Evolutionary conservation across 2,888 invertebrate genomes (phyloP).

Genomic region (Spodoptera exigua): DNA sequence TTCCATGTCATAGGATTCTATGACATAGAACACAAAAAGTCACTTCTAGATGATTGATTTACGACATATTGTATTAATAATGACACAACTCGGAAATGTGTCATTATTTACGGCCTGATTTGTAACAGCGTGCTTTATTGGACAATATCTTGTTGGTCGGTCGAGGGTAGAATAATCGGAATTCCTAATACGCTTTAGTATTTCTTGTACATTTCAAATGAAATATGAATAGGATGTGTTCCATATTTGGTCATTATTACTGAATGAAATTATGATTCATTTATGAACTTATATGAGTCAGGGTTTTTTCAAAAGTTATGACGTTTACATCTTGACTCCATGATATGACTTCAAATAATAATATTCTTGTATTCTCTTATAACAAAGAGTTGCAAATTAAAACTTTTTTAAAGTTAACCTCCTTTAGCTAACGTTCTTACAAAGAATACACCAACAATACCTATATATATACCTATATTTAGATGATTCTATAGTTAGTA

Average conservation of each 20-base stretch:
- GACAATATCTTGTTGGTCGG: conserved; percentile 55
- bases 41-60: conserved; percentile 46
- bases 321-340: not conserved
- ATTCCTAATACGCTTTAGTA: conserved; percentile 58
- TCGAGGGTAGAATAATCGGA: conserved; percentile 55
- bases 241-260: conserved; percentile 23
- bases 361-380: not conserved
- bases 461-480: too few relatives aligned
- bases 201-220: conserved; percentile 52
- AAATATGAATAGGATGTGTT: conserved; percentile 48
- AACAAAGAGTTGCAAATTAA: too few relatives aligned
- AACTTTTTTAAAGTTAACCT: too few relatives aligned
- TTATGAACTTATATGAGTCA: conserved; percentile 10
- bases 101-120: conserved; percentile 50
- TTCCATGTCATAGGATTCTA: conserved; percentile 36
- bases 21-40: conserved; percentile 40
- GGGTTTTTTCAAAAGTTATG: conserved; percentile 19
- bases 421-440: too few relatives aligned
- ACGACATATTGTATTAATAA: conserved; percentile 52
- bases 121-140: conserved; percentile 59
- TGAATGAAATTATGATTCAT: not conserved
- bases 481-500: not conserved
- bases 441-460: too few relatives aligned
- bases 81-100: conserved; percentile 53
- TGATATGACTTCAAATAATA: conserved; percentile 1